These are phyloP conservation scores for Pantherophis alleghaniensis DNA, from an alignment of 2,797 vertebrate species.

Conservation along the genomic window DNA sequence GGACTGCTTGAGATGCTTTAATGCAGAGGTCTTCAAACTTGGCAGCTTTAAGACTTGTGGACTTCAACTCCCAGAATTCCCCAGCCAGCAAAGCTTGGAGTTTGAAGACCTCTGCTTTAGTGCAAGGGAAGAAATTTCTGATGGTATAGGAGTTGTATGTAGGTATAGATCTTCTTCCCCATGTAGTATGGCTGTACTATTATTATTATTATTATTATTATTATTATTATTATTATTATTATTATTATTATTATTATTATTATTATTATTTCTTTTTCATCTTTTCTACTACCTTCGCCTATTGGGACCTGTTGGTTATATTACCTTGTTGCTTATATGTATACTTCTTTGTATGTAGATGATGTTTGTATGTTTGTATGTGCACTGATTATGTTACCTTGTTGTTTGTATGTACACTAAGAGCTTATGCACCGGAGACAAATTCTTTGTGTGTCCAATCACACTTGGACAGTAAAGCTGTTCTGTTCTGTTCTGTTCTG, in stretches of 20 bases:
- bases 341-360: neutral
- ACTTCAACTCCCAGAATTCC: too few species aligned
- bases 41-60: too few species aligned
- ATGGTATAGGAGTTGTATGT: too few species aligned
- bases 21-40: too few species aligned
- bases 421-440: neutral
- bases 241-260: too few species aligned
- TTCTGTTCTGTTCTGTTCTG: too few species aligned
- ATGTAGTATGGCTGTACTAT: neutral
- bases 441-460: neutral
- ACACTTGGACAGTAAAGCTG: neutral
- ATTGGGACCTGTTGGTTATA: neutral
- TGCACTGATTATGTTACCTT: neutral
- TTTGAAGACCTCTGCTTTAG: too few species aligned
- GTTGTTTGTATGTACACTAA: neutral
- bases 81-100: too few species aligned
- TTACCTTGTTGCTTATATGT: neutral
- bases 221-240: too few species aligned
- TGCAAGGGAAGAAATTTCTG: neutral
- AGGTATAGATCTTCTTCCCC: neutral
- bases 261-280: neutral
- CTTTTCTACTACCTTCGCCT: neutral
- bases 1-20: neutral
- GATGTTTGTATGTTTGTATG: neutral
- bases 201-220: neutral